Evolutionary conservation across 2,113 vertebrate species (phyloP).

Genomic region (Erinaceus europaeus): DNA sequence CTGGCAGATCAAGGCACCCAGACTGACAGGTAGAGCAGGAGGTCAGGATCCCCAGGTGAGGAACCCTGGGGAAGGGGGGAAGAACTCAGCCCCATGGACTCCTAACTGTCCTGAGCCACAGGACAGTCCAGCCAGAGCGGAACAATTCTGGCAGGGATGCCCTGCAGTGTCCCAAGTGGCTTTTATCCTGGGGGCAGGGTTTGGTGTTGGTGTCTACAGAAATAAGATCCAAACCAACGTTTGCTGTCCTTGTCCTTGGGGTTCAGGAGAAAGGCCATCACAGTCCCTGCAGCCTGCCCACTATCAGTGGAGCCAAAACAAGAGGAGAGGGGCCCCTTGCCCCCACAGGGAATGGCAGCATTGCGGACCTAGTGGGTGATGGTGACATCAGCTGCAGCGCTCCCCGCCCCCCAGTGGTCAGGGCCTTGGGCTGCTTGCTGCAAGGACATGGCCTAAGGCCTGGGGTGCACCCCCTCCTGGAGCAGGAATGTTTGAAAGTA

Average conservation of each 20-base stretch:
- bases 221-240: not conserved
- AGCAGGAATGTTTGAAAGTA: conserved; percentile 52
- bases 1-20: not conserved
- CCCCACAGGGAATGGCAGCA: not conserved
- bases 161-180: not conserved
- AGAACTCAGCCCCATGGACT: not conserved
- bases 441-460: not conserved
- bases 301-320: not conserved
- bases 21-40: not conserved
- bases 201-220: no score
- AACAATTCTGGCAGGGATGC: not conserved
- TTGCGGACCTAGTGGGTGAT: not conserved
- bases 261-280: not conserved
- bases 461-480: conserved; percentile 40
- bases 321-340: not conserved
- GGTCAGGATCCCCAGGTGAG: not conserved
- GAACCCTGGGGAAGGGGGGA: not conserved
- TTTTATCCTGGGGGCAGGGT: not conserved
- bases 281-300: not conserved
- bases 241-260: not conserved
- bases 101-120: not conserved
- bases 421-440: not conserved
- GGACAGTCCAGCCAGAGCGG: not conserved
- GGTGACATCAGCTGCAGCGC: not conserved
- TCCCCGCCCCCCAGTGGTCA: not conserved